Evolutionary conservation across 2,113 vertebrate species (phyloP), one percentile per base, ranked within the genome.

Genomic region (Indri indri): DNA sequence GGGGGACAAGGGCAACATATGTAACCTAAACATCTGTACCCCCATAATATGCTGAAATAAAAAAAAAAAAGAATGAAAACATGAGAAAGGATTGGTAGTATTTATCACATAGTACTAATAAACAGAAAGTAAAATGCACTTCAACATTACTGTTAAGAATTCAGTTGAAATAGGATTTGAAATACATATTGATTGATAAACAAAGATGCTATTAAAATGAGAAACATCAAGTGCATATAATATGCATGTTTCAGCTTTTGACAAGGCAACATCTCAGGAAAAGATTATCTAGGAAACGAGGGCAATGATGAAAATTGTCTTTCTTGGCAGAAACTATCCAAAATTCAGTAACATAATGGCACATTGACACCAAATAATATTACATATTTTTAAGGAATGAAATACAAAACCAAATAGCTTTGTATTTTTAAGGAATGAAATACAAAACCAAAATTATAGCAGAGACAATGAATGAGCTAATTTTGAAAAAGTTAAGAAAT

Each of bases 401-500:
- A 89, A 77, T 52, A 82, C 32, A 88, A 93, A 88, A n/a, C 10
- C 40, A 71, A 54, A 34, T 59, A 47, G 37, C 37, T 73, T 42
- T 42, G 40, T 32, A 30, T 57, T 63, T 89, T 79, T 61, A 80
- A 88, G 71, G 57, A 47, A 90, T 61, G 42, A 94, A 89, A 77
- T 52, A 82, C 32, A 88, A 93, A 88, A n/a, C 10, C 40, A 85
- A 77, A 81, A 68, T 63, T 82, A 71, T 42, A 77, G 57, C 42
- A 94, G 47, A 94, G 10, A 5, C 37, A 81, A 65, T 34, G n/a
- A 27, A 74, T 84, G 20, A 90, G 30, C 40, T 30, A 34, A 42
- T 65, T 94, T 66, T 88, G 37, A 54, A 92, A 95, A 96, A 65
- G 45, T 10, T 61, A 87, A 82, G 17, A 96, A 57, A 90, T 80